Conservation (phyloP, 2,113 vertebrate genomes). For the Vulpes lagopus region DNA sequence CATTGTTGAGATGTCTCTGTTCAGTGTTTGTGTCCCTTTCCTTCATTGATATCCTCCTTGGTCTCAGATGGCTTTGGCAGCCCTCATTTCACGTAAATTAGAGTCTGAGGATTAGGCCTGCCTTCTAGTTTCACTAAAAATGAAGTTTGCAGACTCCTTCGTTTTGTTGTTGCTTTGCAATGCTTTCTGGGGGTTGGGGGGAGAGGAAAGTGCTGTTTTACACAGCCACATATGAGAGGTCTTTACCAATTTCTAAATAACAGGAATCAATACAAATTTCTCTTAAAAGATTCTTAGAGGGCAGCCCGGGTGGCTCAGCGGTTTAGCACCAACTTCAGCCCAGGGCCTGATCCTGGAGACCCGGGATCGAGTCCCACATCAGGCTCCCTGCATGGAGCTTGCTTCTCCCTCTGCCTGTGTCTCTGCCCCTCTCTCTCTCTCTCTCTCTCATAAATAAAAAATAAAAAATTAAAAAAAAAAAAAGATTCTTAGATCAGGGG, state of each 20-base stretch:
- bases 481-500: neutral
- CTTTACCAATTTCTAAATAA: conserved; percentile 20
- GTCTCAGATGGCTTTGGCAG: neutral
- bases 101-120: neutral
- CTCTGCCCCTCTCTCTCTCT: too few species aligned
- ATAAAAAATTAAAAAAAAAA: too few species aligned
- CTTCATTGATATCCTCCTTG: neutral
- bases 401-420: too few species aligned
- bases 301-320: too few species aligned
- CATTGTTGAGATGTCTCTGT: neutral
- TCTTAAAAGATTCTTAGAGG: neutral
- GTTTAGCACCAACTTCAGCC: too few species aligned
- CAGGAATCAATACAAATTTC: neutral
- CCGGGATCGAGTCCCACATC: too few species aligned
- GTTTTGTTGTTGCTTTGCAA: neutral
- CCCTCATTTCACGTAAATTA: neutral
- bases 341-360: too few species aligned
- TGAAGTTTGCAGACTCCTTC: neutral
- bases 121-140: conserved; percentile 17
- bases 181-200: neutral
- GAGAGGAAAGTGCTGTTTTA: neutral
- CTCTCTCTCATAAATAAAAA: too few species aligned
- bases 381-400: too few species aligned
- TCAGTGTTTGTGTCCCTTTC: neutral
- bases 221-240: neutral